These are phyloP conservation scores for Acronicta leporina DNA, from an alignment of 2,888 invertebrate genomes.

Conservation along the genomic window DNA sequence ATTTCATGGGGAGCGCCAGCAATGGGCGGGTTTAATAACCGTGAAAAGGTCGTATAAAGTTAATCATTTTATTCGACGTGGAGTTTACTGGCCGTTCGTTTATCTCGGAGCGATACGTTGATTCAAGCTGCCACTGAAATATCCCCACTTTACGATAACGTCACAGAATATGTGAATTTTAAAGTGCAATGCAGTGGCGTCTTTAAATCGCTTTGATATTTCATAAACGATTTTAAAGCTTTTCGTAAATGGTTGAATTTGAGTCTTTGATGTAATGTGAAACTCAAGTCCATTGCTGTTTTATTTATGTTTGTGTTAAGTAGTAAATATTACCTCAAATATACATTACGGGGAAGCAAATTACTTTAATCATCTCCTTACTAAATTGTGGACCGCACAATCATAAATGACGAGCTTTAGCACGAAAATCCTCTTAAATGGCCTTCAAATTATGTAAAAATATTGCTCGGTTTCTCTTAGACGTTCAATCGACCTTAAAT, in stretches of 20 bases:
- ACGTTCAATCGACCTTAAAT: slow-evolving; percentile 46
- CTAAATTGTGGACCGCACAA: slow-evolving; percentile 30
- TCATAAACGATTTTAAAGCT: slow-evolving; percentile 20
- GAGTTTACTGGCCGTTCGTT: slow-evolving; percentile 56
- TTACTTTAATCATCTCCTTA: slow-evolving; percentile 32
- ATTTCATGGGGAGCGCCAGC: slow-evolving; percentile 58
- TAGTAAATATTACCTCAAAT: slow-evolving; percentile 1
- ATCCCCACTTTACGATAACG: slow-evolving; percentile 45
- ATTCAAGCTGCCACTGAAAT: slow-evolving; percentile 45
- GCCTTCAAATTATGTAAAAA: slow-evolving; percentile 38
- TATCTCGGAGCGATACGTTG: slow-evolving; percentile 56
- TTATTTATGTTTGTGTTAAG: background rate
- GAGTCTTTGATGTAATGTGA: background rate
- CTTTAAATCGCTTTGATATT: slow-evolving; percentile 22
- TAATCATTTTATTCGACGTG: slow-evolving; percentile 63
- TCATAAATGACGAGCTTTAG: slow-evolving; percentile 40
- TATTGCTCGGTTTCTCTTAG: slow-evolving; percentile 43
- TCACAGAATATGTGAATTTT: slow-evolving; percentile 32
- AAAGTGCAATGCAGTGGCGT: slow-evolving; percentile 11
- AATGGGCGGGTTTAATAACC: slow-evolving; percentile 68
- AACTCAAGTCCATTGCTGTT: background rate
- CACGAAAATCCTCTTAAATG: slow-evolving; percentile 31
- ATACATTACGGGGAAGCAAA: slow-evolving; percentile 14
- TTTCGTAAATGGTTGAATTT: slow-evolving; percentile 1
- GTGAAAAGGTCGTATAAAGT: slow-evolving; percentile 67